Base-by-base conservation (phyloP, 2,888 invertebrate genomes). In the Beris morrisii region DNA sequence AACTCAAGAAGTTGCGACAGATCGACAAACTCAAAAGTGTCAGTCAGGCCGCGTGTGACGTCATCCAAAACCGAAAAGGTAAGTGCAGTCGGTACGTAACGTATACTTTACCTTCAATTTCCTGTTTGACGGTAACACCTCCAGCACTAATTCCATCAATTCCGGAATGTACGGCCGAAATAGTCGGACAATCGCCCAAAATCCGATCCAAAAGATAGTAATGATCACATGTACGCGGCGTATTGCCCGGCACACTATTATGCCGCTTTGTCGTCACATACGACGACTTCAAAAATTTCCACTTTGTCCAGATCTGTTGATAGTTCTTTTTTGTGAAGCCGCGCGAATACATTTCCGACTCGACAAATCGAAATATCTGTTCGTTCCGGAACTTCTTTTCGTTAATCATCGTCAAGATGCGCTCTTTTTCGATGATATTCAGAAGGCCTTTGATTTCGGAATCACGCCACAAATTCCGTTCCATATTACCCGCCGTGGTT, bases 201-300 rank as follows among this genome's bases (percentile, higher is more conserved):
- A 69, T 69, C 52, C 64, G 57, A 55, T 69, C 69, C 43, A 69
- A 57, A 46, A 66, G 12, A 45, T 57, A 44, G 22, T 64, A 69
- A 13, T 69, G 66, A 50, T 69, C 69, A 48, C 69, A 69, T 4
- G 58, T 64, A 28, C 64, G 66, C 3, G 78, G 76, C 45, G 79
- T 74, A 45, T 78, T 78, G 43, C 77, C 78, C n/a, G 80, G 79
- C 55, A 75, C 70, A 1, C 72, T 69, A 43, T 78, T 77, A 46
- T 77, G 75, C 1, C 81, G 76, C 1, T 74, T 75, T 12, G 81
- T 77, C 6, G 81, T 79, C 67, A 77, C 79, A 22, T 79, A 79
- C 1, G 80, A 79, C 6, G 81, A 80, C 71, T 79, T 79, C 6
- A 79, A 73, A 69, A 80, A 80, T 70, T 79, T 79, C 79, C 79